phyloP scores from a whole-genome alignment of 2,113 vertebrate genomes.

The Urocynchramus pylzowi region DNA sequence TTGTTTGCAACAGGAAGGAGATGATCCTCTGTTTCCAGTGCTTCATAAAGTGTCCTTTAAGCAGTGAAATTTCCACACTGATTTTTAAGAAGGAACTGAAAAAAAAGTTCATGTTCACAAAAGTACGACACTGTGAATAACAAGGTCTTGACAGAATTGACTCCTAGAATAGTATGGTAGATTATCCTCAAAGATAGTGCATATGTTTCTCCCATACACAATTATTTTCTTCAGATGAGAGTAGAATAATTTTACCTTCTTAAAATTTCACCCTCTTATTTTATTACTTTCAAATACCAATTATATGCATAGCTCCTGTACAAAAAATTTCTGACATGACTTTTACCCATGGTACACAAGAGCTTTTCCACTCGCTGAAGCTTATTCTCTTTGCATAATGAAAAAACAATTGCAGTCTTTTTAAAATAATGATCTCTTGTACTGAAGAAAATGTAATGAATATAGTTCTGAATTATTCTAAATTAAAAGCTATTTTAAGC shows the following conservation, averaged over 20 bases:
- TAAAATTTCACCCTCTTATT: background rate
- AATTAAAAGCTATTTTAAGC: background rate
- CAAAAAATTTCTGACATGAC: background rate
- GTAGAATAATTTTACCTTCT: background rate
- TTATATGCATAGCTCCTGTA: background rate
- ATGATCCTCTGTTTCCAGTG: background rate
- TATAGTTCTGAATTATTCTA: background rate
- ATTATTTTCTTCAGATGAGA: background rate
- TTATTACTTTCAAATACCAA: background rate
- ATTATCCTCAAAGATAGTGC: background rate
- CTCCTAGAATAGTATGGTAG: background rate
- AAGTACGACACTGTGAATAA: background rate
- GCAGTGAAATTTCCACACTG: rapidly evolving
- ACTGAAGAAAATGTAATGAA: background rate
- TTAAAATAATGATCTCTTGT: conserved; percentile 16
- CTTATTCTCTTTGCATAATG: background rate
- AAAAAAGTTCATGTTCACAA: background rate
- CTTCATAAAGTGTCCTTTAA: background rate
- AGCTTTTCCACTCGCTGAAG: background rate
- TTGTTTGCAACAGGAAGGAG: background rate
- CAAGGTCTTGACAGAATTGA: background rate
- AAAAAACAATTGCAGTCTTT: background rate
- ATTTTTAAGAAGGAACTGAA: background rate
- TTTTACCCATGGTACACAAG: background rate
- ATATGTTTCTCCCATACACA: background rate